Percentiles rank a stretch among this genome's conserved stretches.
Conservation (phyloP, 2,888 invertebrate species). For the Platycheirus albimanus region DNA sequence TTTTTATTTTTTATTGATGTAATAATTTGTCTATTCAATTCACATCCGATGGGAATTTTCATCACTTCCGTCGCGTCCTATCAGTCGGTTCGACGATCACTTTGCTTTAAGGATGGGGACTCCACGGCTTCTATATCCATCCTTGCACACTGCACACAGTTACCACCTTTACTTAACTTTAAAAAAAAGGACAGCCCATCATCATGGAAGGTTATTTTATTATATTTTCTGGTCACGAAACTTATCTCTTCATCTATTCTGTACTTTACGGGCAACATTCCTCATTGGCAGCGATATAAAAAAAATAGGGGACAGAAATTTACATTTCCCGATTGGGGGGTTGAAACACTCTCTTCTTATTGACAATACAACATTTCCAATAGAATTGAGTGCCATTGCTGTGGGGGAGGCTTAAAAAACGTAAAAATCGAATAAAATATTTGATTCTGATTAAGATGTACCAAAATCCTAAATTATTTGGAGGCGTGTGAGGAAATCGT, state of each 20-base stretch:
- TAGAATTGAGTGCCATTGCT: neutral
- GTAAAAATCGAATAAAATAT: conserved; percentile 36
- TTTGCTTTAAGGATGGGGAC: too few relatives aligned
- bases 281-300: conserved; percentile 5
- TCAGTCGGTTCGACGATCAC: conserved; percentile 1
- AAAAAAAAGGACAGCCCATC: conserved; percentile 38
- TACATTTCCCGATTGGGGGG: conserved; percentile 58
- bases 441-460: conserved; percentile 58
- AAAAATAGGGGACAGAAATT: conserved; percentile 24
- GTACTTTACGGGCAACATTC: neutral
- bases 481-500: neutral
- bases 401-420: neutral
- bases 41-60: conserved; percentile 68
- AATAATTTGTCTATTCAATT: conserved; percentile 72
- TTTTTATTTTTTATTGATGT: conserved; percentile 30
- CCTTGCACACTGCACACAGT: too few relatives aligned
- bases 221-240: conserved; percentile 68
- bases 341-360: conserved; percentile 37
- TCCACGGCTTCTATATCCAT: too few relatives aligned
- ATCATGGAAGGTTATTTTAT: conserved; percentile 58
- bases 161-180: too few relatives aligned
- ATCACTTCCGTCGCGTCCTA: conserved; percentile 49
- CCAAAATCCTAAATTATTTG: conserved; percentile 36
- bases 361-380: conserved; percentile 19
- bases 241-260: conserved; percentile 26